Conservation (phyloP, 2,113 vertebrate genomes). For the Chionomys nivalis region DNA sequence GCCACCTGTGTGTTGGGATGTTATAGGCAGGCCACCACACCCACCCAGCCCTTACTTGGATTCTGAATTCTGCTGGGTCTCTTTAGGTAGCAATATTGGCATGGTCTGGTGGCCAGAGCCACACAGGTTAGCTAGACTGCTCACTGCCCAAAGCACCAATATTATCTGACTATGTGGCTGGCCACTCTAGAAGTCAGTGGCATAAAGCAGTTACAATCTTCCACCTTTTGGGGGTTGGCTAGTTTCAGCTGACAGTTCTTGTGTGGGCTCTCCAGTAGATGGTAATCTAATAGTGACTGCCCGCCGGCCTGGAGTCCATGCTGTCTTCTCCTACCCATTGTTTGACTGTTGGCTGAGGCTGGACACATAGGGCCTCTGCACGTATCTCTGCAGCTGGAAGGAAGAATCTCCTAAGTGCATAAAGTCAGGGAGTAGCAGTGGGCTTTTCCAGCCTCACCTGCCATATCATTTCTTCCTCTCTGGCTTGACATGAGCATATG, state of each 20-base stretch:
- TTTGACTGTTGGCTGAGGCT: background rate
- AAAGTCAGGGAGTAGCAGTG: background rate
- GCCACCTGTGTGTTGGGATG: background rate
- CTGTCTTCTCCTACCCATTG: background rate
- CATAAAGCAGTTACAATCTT: background rate
- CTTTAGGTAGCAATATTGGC: background rate
- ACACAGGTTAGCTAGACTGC: background rate
- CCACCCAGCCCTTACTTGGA: background rate
- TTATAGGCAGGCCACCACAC: background rate
- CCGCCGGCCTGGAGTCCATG: background rate
- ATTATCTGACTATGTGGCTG: background rate
- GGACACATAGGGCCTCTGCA: background rate
- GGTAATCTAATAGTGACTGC: background rate
- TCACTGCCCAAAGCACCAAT: background rate
- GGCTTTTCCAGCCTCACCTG: background rate
- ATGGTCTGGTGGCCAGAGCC: background rate
- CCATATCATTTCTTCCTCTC: rapidly evolving
- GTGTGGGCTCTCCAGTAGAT: background rate
- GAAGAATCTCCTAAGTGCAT: background rate
- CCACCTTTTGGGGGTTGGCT: background rate
- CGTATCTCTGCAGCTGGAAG: background rate
- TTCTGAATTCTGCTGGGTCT: background rate
- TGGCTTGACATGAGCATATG: background rate
- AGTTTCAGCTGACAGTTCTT: background rate
- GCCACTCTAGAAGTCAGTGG: background rate